Conservation (phyloP, 30 jellyfish, hydroid and myxozoan species). For the Hydra vulgaris region DNA sequence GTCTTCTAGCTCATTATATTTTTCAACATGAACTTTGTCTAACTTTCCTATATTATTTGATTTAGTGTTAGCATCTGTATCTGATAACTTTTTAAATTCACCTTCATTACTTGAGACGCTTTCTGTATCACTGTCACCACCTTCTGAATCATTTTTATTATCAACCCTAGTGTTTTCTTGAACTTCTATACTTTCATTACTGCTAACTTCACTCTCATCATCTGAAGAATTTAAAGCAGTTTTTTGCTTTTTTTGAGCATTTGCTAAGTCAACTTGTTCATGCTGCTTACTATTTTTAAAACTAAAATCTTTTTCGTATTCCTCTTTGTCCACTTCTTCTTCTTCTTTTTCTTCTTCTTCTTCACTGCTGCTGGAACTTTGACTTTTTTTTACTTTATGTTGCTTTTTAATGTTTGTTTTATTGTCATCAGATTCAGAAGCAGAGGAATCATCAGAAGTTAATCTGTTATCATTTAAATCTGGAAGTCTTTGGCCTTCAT, state of each 20-base stretch:
- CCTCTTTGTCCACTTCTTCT: slow-evolving; percentile 23
- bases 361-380: slow-evolving; percentile 2
- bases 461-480: neutral
- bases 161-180: neutral
- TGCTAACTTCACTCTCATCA: slow-evolving; percentile 9
- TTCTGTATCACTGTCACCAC: neutral
- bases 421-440: neutral
- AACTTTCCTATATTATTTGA: neutral
- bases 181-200: neutral
- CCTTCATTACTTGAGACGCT: neutral
- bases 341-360: slow-evolving; percentile 16
- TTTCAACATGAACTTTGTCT: neutral
- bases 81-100: neutral
- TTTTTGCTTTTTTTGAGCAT: neutral
- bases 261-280: neutral
- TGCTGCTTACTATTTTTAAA: neutral
- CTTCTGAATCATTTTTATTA: slow-evolving; percentile 5
- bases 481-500: neutral
- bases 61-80: neutral
- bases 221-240: slow-evolving; percentile 1
- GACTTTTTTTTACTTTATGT: neutral
- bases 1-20: neutral
- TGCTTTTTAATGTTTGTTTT: neutral
- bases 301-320: slow-evolving; percentile 7
- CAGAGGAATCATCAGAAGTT: neutral